Percentiles rank a stretch among this genome's conserved stretches.
Conservation (phyloP, 2,888 invertebrate species). For the Melieria picta region DNA sequence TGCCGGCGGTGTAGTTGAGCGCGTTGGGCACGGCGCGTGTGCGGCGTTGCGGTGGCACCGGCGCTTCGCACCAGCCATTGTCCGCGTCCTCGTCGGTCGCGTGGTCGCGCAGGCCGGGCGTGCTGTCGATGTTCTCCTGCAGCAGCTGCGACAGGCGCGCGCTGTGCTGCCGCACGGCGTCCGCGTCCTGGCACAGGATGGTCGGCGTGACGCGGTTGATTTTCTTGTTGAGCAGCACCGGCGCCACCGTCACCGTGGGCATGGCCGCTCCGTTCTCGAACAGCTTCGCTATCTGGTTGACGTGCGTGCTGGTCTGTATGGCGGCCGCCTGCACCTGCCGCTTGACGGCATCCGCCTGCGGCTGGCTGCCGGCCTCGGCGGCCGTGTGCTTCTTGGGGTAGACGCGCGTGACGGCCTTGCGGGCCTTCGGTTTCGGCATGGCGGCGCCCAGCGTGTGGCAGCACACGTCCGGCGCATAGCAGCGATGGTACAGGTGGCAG, state of each 20-base stretch:
- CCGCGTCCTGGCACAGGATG: conserved; percentile 48
- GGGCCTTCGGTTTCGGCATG: conserved; percentile 53
- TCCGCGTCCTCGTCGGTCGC: conserved; percentile 6
- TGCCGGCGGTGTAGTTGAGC: conserved; percentile 45
- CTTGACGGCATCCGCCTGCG: conserved; percentile 43
- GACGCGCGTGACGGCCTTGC: conserved; percentile 60
- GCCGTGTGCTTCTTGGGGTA: conserved; percentile 54
- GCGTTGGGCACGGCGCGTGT: conserved; percentile 39
- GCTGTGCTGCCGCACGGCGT: conserved; percentile 35
- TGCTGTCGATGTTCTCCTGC: conserved; percentile 58
- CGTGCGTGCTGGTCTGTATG: conserved; percentile 53
- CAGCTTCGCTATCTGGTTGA: conserved; percentile 63
- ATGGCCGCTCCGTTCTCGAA: conserved; percentile 56
- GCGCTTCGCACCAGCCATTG: conserved; percentile 48
- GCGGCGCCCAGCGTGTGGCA: conserved; percentile 51
- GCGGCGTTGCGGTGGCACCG: conserved; percentile 39
- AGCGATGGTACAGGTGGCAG: conserved; percentile 57
- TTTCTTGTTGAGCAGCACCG: conserved; percentile 47
- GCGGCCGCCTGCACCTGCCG: conserved; percentile 43
- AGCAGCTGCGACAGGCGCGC: conserved; percentile 50
- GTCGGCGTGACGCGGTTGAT: conserved; percentile 58
- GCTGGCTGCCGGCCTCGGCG: conserved; percentile 20
- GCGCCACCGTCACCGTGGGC: conserved; percentile 18
- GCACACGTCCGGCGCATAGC: conserved; percentile 62
- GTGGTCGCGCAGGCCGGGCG: conserved; percentile 55